These are phyloP conservation scores for Ctenosaura bakeri DNA, from an alignment of 2,797 vertebrate species.

Conservation along the genomic window DNA sequence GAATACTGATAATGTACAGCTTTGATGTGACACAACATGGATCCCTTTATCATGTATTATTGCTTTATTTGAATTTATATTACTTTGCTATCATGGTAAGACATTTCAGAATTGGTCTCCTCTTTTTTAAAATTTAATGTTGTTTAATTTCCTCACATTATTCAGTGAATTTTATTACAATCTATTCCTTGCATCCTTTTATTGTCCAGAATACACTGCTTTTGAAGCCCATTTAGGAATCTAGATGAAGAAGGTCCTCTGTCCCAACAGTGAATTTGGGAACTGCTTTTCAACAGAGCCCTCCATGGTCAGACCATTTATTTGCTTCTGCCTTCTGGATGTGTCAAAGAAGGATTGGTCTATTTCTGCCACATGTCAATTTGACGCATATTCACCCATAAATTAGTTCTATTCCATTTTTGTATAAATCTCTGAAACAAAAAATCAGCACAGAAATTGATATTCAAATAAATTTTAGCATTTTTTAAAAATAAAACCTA, in stretches of 20 bases:
- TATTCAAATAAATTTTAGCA: background rate
- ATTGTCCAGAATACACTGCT: background rate
- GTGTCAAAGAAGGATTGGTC: background rate
- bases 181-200: conserved; percentile 17
- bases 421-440: background rate
- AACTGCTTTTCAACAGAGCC: background rate
- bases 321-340: background rate
- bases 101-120: conserved; percentile 6
- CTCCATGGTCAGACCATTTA: background rate
- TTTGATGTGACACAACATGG: background rate
- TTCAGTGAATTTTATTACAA: conserved; percentile 17
- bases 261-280: background rate
- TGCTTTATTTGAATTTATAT: conserved; percentile 38
- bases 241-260: background rate
- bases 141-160: conserved; percentile 28
- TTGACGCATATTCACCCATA: background rate
- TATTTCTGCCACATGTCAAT: background rate
- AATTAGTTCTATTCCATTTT: background rate
- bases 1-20: conserved; percentile 10
- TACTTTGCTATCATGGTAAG: conserved; percentile 1
- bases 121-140: conserved; percentile 1
- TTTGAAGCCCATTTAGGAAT: background rate
- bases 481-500: too few relatives aligned
- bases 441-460: background rate
- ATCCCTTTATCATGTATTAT: conserved; percentile 19